Percentiles rank a stretch among this genome's conserved stretches.
These are phyloP conservation scores for Ypsolopha scabrella DNA, from an alignment of 2,888 invertebrate genomes.

Conservation along the genomic window DNA sequence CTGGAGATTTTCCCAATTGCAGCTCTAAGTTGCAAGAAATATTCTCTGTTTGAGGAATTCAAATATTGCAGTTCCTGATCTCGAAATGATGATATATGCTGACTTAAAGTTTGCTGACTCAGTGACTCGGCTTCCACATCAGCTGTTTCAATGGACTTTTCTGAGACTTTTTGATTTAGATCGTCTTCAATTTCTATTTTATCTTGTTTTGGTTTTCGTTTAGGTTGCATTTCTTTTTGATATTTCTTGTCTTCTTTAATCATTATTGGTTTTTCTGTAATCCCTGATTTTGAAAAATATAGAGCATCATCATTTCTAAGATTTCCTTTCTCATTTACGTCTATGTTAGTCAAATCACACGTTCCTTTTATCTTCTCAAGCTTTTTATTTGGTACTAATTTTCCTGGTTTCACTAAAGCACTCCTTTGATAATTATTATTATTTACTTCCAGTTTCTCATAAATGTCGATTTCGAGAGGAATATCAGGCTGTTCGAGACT, in stretches of 20 bases:
- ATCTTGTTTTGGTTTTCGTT: background rate
- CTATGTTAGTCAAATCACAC: too few relatives aligned
- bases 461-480: background rate
- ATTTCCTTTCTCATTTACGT: too few relatives aligned
- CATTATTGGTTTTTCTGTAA: conserved; percentile 5
- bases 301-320: too few relatives aligned
- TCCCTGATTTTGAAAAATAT: too few relatives aligned
- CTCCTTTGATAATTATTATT: background rate
- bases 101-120: conserved; percentile 22
- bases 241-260: background rate
- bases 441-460: background rate
- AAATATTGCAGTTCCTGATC: conserved; percentile 30
- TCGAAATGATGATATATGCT: conserved; percentile 25
- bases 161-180: conserved; percentile 16
- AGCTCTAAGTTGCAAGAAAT: conserved; percentile 25
- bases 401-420: too few relatives aligned
- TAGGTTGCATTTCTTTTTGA: background rate
- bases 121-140: conserved; percentile 19
- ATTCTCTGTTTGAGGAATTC: conserved; percentile 26
- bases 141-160: conserved; percentile 29
- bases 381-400: too few relatives aligned
- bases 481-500: background rate
- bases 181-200: conserved; percentile 5
- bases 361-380: too few relatives aligned
- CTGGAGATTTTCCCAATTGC: background rate